Evolutionary conservation across 2,113 vertebrate genomes (phyloP).

Genomic region (Austrofundulus limnaeus): DNA sequence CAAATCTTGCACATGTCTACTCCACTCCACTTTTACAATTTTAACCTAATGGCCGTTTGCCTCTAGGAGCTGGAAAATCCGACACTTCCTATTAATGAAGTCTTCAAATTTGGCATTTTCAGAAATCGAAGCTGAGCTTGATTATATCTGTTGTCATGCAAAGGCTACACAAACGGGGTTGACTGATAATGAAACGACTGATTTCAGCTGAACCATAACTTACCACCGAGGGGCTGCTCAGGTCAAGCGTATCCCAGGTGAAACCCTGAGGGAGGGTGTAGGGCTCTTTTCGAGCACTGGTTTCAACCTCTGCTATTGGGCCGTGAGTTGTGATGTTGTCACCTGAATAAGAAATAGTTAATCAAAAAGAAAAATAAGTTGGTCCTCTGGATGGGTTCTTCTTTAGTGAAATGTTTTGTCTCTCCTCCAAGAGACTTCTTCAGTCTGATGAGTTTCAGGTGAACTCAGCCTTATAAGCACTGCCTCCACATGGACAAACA

Average conservation of each 20-base stretch:
- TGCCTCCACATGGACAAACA: too few relatives aligned
- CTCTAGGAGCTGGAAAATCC: too few relatives aligned
- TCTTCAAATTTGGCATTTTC: too few relatives aligned
- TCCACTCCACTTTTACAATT: not conserved
- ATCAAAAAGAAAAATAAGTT: too few relatives aligned
- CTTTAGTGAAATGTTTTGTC: too few relatives aligned
- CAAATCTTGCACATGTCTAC: not conserved
- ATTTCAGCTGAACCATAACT: constrained; percentile 33
- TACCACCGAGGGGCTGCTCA: constrained; percentile 86
- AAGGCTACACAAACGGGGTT: not conserved
- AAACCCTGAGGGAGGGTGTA: constrained; percentile 92
- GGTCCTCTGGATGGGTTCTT: too few relatives aligned
- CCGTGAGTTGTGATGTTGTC: constrained; percentile 85
- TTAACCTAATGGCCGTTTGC: not conserved
- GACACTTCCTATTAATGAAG: not conserved
- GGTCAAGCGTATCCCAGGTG: constrained; percentile 90
- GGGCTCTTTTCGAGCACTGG: constrained; percentile 84
- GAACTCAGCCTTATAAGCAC: too few relatives aligned
- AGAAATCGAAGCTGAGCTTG: not conserved
- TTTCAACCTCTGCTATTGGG: constrained; percentile 83
- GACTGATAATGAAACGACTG: not conserved
- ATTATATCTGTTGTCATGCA: not conserved
- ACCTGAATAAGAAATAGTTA: constrained; percentile 74
- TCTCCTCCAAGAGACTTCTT: too few relatives aligned
- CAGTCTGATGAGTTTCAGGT: too few relatives aligned